Evolutionary conservation across 1,140 invertebrate genomes (phyloP).

Genomic region (Phthorimaea operculella): DNA sequence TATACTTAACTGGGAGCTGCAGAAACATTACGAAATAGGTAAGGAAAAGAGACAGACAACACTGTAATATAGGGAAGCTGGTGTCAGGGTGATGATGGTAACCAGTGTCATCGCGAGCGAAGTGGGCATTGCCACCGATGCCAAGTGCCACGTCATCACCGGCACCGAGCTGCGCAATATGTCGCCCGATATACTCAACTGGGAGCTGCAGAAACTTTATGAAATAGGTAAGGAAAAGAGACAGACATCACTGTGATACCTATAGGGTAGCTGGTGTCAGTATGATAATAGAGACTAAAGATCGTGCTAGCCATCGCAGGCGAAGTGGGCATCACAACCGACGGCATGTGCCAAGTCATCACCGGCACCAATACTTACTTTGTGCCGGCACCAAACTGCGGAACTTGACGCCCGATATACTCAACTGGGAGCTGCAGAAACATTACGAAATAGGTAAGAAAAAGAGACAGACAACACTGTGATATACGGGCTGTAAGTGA

Average conservation of each 20-base stretch:
- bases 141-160: conserved; percentile 75
- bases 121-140: conserved; percentile 77
- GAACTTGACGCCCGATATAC: conserved; percentile 67
- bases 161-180: conserved; percentile 76
- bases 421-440: conserved; percentile 71
- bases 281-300: conserved; percentile 81
- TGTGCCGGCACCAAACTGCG: conserved; percentile 78
- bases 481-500: conserved; percentile 10
- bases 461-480: conserved; percentile 52
- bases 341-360: conserved; percentile 73
- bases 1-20: conserved; percentile 70
- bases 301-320: conserved; percentile 83
- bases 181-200: conserved; percentile 58
- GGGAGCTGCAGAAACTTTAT: conserved; percentile 74
- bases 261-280: conserved; percentile 86
- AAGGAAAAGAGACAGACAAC: conserved; percentile 3
- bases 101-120: conserved; percentile 78
- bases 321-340: conserved; percentile 78
- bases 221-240: conserved; percentile 72
- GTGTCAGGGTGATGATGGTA: conserved; percentile 52
- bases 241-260: too few relatives aligned
- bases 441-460: conserved; percentile 78
- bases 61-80: too few relatives aligned
- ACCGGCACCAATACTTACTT: conserved; percentile 78
- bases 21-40: conserved; percentile 79